phyloP scores from a whole-genome alignment of 2,113 vertebrate genomes.

The Paralichthys olivaceus region DNA sequence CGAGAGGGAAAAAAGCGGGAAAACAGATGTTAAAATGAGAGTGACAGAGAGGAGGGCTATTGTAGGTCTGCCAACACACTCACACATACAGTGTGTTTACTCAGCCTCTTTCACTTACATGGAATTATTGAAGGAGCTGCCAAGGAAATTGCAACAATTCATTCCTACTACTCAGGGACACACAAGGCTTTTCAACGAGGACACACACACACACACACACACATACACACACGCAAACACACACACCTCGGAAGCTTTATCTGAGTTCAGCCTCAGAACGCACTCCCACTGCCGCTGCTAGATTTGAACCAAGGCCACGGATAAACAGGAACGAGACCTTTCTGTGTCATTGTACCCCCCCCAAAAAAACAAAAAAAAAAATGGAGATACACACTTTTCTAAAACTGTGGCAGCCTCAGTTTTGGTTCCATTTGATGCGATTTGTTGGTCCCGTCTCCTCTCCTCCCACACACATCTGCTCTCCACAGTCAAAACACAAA shows the following conservation, averaged over 20 bases:
- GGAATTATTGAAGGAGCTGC: constrained; percentile 40
- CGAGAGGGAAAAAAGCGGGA: neutral
- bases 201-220: constrained; percentile 16
- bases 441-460: too few relatives aligned
- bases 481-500: neutral
- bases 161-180: constrained; percentile 29
- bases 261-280: neutral
- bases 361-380: too few relatives aligned
- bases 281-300: neutral
- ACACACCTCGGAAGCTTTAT: neutral
- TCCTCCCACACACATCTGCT: too few relatives aligned
- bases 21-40: constrained; percentile 39
- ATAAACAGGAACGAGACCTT: neutral
- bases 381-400: too few relatives aligned
- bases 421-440: too few relatives aligned
- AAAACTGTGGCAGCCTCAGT: too few relatives aligned
- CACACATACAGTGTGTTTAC: constrained; percentile 34
- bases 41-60: constrained; percentile 13
- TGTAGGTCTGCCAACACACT: constrained; percentile 3
- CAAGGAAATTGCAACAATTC: constrained; percentile 26
- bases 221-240: too few relatives aligned
- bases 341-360: too few relatives aligned
- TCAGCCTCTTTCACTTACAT: constrained; percentile 32
- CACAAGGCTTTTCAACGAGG: constrained; percentile 15
- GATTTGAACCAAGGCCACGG: neutral